phyloP scores from a whole-genome alignment of 2,797 vertebrate species.

The Pelodytes ibericus region DNA sequence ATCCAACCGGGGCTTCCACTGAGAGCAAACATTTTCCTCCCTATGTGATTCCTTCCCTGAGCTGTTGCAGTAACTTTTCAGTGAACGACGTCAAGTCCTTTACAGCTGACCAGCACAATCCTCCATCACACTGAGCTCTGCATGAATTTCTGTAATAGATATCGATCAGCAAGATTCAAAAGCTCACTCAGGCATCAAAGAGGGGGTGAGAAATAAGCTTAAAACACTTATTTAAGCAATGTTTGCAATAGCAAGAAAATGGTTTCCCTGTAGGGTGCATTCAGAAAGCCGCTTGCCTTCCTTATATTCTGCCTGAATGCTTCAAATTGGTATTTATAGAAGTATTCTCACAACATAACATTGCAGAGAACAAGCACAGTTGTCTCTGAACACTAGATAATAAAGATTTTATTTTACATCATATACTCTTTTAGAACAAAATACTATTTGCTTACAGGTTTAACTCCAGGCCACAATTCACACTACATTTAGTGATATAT shows the following conservation, averaged over 20 bases:
- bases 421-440: no score
- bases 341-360: slow-evolving; percentile 4
- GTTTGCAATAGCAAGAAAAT: slow-evolving; percentile 41
- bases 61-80: slow-evolving; percentile 9
- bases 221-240: slow-evolving; percentile 50
- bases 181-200: slow-evolving; percentile 37
- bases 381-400: neutral
- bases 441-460: no score
- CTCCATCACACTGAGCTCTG: slow-evolving; percentile 33
- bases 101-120: slow-evolving; percentile 32
- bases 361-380: slow-evolving; percentile 24
- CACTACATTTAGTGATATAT: no score
- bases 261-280: slow-evolving; percentile 41
- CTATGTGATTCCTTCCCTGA: neutral
- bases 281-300: slow-evolving; percentile 13
- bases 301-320: slow-evolving; percentile 37
- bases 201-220: slow-evolving; percentile 30
- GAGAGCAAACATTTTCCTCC: neutral
- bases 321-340: slow-evolving; percentile 29
- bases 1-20: no score
- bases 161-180: slow-evolving; percentile 49
- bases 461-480: no score
- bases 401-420: neutral
- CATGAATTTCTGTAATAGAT: slow-evolving; percentile 54
- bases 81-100: slow-evolving; percentile 29